Evolutionary conservation across 2,113 vertebrate species (phyloP).

Genomic region (Rana temporaria): DNA sequence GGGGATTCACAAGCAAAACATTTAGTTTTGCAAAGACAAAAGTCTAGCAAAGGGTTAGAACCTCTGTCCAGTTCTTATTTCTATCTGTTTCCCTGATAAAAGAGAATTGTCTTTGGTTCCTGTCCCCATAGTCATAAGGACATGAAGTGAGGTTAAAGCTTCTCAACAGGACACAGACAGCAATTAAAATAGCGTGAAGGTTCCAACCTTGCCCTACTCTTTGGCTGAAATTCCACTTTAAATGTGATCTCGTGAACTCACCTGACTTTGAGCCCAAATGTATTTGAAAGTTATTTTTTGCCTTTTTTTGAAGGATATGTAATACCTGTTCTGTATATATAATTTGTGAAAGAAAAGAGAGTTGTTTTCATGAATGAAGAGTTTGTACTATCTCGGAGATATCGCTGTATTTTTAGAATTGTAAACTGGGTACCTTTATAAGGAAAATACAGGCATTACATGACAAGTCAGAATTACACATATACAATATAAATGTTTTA

Average conservation of each 20-base stretch:
- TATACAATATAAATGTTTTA: conserved; percentile 60
- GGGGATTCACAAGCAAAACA: too few relatives aligned
- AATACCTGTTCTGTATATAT: conserved; percentile 53
- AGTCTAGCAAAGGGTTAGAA: too few relatives aligned
- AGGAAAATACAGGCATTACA: conserved; percentile 61
- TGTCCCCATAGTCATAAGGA: too few relatives aligned
- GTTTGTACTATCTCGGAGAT: conserved; percentile 35
- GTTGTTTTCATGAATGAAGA: conserved; percentile 43
- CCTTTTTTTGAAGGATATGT: conserved; percentile 44
- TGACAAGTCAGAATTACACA: conserved; percentile 61
- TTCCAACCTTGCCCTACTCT: too few relatives aligned
- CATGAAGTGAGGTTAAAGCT: too few relatives aligned
- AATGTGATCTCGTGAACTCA: conserved; percentile 29
- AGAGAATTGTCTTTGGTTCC: too few relatives aligned
- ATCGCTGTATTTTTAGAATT: conserved; percentile 37
- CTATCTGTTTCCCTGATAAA: too few relatives aligned
- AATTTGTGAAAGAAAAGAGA: conserved; percentile 27
- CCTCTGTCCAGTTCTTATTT: too few relatives aligned
- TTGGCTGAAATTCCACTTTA: background rate
- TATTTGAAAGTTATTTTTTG: conserved; percentile 46
- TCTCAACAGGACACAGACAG: too few relatives aligned
- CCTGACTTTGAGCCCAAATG: conserved; percentile 51
- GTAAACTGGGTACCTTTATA: conserved; percentile 36
- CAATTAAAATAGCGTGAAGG: too few relatives aligned
- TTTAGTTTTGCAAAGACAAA: too few relatives aligned